phyloP scores from a whole-genome alignment of 2,888 invertebrate genomes.

The Ceriagrion tenellum region DNA sequence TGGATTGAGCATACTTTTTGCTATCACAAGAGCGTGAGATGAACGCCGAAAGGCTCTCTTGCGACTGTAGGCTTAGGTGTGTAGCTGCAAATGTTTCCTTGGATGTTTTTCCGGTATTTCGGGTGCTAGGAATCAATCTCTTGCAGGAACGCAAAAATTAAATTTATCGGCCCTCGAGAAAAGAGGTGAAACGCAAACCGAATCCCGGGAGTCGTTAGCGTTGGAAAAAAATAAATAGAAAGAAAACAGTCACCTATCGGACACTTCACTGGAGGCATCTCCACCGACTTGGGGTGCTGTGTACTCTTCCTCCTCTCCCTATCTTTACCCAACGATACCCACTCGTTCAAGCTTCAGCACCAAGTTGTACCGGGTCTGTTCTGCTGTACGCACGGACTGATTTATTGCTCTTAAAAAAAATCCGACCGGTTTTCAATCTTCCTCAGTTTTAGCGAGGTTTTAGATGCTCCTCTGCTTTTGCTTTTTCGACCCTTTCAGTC shows the following conservation, averaged over 20 bases:
- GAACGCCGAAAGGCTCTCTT: too few relatives aligned
- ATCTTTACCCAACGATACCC: too few relatives aligned
- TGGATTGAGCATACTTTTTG: too few relatives aligned
- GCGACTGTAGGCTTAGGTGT: too few relatives aligned
- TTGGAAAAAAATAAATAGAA: not conserved
- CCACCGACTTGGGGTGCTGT: too few relatives aligned
- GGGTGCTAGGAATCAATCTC: not conserved
- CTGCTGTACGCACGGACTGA: constrained; percentile 21
- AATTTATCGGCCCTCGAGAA: not conserved
- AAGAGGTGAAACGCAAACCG: not conserved
- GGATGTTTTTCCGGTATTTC: too few relatives aligned
- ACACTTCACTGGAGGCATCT: not conserved
- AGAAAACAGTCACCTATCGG: not conserved
- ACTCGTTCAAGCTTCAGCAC: too few relatives aligned
- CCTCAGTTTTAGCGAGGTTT: not conserved
- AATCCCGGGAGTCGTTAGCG: not conserved
- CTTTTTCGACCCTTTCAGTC: not conserved
- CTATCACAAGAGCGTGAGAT: too few relatives aligned
- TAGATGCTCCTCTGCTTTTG: not conserved
- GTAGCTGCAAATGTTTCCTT: too few relatives aligned
- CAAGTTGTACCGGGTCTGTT: not conserved
- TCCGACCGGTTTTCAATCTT: constrained; percentile 34
- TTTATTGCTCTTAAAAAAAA: constrained; percentile 21
- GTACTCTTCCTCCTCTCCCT: not conserved
- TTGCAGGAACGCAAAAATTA: not conserved